Evolutionary conservation across 2,797 vertebrate genomes (phyloP).

Genomic region (Cephalopachus bancanus): DNA sequence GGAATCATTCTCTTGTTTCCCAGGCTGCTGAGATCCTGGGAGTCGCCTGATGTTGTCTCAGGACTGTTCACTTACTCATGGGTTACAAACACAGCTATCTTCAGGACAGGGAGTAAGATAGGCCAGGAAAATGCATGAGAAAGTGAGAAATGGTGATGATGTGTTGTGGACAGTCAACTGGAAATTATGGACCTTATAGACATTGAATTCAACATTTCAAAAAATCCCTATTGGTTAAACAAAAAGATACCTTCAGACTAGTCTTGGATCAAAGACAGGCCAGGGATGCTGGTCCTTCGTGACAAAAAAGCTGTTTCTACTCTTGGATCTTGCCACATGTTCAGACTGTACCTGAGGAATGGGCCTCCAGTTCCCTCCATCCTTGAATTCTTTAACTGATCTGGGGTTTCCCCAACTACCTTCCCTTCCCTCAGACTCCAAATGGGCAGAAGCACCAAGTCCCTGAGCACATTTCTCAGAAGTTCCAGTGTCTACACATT

Average conservation of each 20-base stretch:
- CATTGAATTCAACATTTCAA: neutral
- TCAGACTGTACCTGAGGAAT: neutral
- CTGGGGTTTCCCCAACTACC: neutral
- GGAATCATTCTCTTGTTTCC: neutral
- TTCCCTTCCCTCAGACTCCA: rapidly evolving
- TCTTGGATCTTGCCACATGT: neutral
- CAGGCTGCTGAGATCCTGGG: rapidly evolving
- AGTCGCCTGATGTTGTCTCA: neutral
- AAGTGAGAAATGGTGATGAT: neutral
- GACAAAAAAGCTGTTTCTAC: neutral
- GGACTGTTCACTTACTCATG: neutral
- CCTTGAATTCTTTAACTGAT: neutral
- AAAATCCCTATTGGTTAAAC: no score
- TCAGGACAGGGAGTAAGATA: neutral
- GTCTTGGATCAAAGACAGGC: neutral
- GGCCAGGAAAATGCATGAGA: neutral
- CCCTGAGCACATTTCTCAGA: neutral
- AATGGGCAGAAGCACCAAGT: neutral
- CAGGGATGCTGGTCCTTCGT: rapidly evolving
- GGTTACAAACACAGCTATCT: neutral
- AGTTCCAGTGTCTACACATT: rapidly evolving
- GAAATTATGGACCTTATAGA: no score
- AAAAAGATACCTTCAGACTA: neutral
- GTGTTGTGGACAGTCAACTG: neutral
- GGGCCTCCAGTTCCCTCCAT: no score